Evolutionary conservation across 2,797 vertebrate species (phyloP).

Genomic region (Eidolon dupreanum): DNA sequence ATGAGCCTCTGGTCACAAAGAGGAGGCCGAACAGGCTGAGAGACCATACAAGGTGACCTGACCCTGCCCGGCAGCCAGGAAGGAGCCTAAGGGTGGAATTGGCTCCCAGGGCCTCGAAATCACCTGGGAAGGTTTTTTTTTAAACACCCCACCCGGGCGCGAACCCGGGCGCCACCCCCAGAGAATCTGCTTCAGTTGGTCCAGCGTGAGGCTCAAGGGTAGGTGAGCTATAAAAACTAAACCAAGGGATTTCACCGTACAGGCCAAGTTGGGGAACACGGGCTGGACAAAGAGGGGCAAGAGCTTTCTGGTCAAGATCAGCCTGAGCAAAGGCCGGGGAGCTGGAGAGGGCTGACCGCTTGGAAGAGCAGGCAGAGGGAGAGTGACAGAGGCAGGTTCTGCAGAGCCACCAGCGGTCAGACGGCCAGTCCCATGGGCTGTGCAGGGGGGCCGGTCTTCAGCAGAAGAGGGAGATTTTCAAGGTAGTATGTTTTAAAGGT

Average conservation of each 20-base stretch:
- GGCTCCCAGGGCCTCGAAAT: neutral
- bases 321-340: neutral
- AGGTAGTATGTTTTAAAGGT: too few species aligned
- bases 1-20: neutral
- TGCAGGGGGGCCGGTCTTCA: neutral
- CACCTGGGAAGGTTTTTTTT: too few species aligned
- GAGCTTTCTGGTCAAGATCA: neutral
- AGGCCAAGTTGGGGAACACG: neutral
- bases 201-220: neutral
- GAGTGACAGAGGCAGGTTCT: neutral
- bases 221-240: neutral
- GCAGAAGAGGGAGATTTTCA: neutral
- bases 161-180: too few species aligned
- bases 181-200: accelerated
- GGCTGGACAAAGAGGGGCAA: neutral
- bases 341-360: accelerated
- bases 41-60: neutral
- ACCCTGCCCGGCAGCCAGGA: neutral
- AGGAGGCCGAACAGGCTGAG: neutral
- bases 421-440: accelerated
- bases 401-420: neutral
- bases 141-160: accelerated
- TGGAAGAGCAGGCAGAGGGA: neutral
- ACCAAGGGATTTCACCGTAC: neutral
- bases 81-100: neutral